Conservation (phyloP, 1,140 invertebrate species). For the Lepidostoma basale region DNA sequence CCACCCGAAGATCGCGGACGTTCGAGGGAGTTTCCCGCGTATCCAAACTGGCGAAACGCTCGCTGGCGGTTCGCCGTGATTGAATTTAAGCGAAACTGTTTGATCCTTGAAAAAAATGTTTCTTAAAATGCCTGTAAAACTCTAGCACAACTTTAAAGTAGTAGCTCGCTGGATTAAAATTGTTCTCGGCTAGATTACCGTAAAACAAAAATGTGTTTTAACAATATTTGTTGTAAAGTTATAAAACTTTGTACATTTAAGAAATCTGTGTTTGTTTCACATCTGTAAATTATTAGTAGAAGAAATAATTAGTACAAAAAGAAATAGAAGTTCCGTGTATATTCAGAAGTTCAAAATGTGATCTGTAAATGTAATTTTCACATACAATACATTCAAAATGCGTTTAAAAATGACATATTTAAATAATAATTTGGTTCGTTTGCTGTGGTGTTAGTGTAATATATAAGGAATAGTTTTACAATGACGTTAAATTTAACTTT, state of each 20-base stretch:
- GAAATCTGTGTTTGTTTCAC: too few species aligned
- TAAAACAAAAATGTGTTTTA: too few species aligned
- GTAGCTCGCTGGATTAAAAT: too few species aligned
- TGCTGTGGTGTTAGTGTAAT: background rate
- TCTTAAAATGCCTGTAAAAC: background rate
- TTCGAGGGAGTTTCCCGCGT: background rate
- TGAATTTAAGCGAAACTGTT: background rate
- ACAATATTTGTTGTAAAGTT: too few species aligned
- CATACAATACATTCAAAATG: too few species aligned
- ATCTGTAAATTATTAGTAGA: too few species aligned
- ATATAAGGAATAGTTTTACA: constrained; percentile 6
- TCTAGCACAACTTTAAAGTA: background rate
- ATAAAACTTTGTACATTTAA: too few species aligned
- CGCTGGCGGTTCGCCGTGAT: background rate
- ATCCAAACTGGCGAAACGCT: background rate
- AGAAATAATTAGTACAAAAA: too few species aligned
- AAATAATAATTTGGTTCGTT: background rate
- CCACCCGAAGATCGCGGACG: background rate
- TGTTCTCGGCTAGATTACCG: too few species aligned
- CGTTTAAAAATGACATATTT: background rate
- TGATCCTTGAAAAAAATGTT: background rate
- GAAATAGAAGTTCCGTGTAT: too few species aligned
- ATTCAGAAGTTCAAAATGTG: too few species aligned
- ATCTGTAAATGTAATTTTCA: too few species aligned
- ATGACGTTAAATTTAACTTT: constrained; percentile 4